A percentile compares a stretch with the other conserved stretches of the same genome.
Evolutionary conservation across 2,113 vertebrate genomes (phyloP).

Genomic region (pig (Sus scrofa)): DNA sequence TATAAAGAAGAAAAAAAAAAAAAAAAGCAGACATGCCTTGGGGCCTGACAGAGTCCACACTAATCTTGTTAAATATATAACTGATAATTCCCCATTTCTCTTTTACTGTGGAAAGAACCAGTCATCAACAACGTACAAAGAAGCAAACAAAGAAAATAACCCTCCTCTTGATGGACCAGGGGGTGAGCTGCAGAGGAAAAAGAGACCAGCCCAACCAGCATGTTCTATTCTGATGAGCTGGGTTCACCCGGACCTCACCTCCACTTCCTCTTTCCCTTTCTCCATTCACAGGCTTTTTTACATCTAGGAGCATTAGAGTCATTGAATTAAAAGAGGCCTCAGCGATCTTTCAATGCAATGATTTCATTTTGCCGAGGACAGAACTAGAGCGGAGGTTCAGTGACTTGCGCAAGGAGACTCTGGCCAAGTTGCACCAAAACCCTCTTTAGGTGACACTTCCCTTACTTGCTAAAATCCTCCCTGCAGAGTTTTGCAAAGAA

Average conservation of each 20-base stretch:
- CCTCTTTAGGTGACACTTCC: neutral
- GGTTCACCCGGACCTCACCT: neutral
- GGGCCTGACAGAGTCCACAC: neutral
- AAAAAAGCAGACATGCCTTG: neutral
- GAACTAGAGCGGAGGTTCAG: neutral
- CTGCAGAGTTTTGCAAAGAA: neutral
- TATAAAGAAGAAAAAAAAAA: neutral
- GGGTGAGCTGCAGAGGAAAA: neutral
- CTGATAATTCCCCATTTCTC: neutral
- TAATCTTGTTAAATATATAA: neutral
- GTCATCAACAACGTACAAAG: neutral
- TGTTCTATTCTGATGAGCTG: neutral
- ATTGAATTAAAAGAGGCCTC: neutral
- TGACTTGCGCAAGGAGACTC: neutral
- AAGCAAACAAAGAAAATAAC: neutral
- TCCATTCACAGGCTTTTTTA: neutral
- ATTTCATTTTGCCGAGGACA: constrained; percentile 4
- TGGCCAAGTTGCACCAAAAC: neutral
- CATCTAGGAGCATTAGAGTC: neutral
- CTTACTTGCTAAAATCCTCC: neutral
- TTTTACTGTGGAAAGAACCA: neutral
- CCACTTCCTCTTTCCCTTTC: constrained; percentile 64
- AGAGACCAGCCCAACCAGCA: neutral
- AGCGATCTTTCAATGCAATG: neutral
- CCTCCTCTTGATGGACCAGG: neutral